Conservation (phyloP, 2,113 vertebrate species). For the Pogonocichla stellata region DNA sequence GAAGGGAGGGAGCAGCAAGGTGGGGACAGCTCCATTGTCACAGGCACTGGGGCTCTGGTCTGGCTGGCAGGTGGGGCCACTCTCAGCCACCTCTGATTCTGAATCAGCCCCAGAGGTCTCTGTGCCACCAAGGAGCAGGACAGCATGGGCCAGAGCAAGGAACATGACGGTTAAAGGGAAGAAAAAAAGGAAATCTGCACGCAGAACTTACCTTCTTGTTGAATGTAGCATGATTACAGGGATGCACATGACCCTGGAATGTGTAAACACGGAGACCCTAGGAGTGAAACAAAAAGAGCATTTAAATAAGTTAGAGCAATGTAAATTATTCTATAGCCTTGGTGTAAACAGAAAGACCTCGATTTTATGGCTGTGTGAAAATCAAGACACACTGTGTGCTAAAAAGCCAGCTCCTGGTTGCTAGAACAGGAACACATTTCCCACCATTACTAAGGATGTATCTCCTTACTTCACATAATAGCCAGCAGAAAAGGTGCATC, state of each 20-base stretch:
- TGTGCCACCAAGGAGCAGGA: background rate
- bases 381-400: background rate
- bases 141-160: background rate
- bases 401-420: background rate
- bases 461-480: background rate
- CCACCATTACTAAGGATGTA: background rate
- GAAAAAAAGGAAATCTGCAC: rapidly evolving
- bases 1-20: background rate
- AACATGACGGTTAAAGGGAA: background rate
- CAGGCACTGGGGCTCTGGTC: background rate
- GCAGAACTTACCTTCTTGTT: slow-evolving; percentile 52
- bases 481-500: background rate
- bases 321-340: background rate
- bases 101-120: background rate
- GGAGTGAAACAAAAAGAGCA: background rate
- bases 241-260: slow-evolving; percentile 79
- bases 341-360: background rate
- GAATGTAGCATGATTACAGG: slow-evolving; percentile 79
- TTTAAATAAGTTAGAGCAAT: background rate
- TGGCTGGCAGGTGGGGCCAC: background rate
- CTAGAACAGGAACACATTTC: background rate
- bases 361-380: background rate
- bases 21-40: background rate
- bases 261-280: slow-evolving; percentile 71
- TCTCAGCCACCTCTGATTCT: background rate